Conservation (phyloP, 2,888 invertebrate species). For the Aphelenchoides bicaudatus region DNA sequence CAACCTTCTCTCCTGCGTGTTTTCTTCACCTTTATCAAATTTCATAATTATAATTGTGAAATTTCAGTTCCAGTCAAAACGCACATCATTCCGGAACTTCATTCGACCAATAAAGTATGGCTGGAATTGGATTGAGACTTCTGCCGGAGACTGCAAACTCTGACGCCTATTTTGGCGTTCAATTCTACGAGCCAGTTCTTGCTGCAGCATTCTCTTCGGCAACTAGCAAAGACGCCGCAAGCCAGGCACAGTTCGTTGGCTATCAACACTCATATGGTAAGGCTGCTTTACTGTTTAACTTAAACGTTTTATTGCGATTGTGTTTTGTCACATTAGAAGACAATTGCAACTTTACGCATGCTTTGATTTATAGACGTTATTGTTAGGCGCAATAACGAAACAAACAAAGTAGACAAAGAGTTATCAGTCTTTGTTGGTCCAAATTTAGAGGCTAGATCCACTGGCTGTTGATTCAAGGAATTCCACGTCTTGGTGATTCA, state of each 20-base stretch:
- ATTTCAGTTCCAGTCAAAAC: too few relatives aligned
- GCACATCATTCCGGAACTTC: neutral
- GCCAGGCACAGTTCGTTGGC: slow-evolving; percentile 4
- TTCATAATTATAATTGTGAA: too few relatives aligned
- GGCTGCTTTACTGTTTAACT: neutral
- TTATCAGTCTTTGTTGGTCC: neutral
- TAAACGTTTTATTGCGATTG: neutral
- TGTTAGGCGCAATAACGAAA: too few relatives aligned
- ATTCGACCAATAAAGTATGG: neutral
- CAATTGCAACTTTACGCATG: neutral
- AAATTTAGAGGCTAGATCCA: neutral
- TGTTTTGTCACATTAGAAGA: neutral
- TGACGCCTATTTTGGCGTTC: slow-evolving; percentile 3
- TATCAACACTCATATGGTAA: slow-evolving; percentile 9
- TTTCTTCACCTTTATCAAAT: too few relatives aligned
- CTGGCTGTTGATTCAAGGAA: neutral
- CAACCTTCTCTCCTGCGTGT: too few relatives aligned
- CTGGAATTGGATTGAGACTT: slow-evolving; percentile 5
- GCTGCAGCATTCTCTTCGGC: slow-evolving; percentile 5
- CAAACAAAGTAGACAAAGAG: too few relatives aligned
- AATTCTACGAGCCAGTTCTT: slow-evolving; percentile 10
- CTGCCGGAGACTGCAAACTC: slow-evolving; percentile 6
- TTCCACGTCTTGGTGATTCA: neutral
- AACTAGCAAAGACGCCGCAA: neutral
- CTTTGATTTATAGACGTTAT: too few relatives aligned